These are phyloP conservation scores for Chloroceryle amazona DNA, from an alignment of 2,797 vertebrate genomes.

Conservation along the genomic window DNA sequence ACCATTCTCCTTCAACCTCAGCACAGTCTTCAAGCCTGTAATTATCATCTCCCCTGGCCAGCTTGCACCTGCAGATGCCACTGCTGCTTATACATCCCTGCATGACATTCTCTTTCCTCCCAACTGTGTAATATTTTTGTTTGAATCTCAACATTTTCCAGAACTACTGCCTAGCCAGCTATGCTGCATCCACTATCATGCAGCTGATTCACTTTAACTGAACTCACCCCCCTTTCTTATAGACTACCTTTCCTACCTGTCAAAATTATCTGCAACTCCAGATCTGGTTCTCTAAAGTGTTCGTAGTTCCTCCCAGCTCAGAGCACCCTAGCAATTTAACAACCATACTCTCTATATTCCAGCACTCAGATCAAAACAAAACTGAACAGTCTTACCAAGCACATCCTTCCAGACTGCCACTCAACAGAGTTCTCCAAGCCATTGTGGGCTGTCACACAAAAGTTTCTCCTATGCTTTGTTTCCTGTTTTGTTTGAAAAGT, in stretches of 20 bases:
- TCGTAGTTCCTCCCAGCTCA: constrained; percentile 3
- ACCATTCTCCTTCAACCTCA: neutral
- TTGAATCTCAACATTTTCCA: neutral
- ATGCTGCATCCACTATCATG: neutral
- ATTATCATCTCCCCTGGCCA: neutral
- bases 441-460: neutral
- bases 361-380: neutral
- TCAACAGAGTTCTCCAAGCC: neutral
- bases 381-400: neutral
- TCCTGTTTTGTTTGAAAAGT: neutral
- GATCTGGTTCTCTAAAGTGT: neutral
- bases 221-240: neutral
- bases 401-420: neutral
- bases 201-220: neutral
- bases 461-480: neutral
- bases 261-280: neutral
- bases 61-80: neutral
- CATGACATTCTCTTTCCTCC: neutral
- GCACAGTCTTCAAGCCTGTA: neutral
- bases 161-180: neutral
- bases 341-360: neutral
- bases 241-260: neutral
- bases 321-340: neutral
- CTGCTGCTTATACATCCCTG: neutral
- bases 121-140: neutral